Percentiles rank a stretch among this genome's conserved stretches.
phyloP scores from a whole-genome alignment of 2,888 invertebrate genomes.

The Orchesella flavescens region DNA sequence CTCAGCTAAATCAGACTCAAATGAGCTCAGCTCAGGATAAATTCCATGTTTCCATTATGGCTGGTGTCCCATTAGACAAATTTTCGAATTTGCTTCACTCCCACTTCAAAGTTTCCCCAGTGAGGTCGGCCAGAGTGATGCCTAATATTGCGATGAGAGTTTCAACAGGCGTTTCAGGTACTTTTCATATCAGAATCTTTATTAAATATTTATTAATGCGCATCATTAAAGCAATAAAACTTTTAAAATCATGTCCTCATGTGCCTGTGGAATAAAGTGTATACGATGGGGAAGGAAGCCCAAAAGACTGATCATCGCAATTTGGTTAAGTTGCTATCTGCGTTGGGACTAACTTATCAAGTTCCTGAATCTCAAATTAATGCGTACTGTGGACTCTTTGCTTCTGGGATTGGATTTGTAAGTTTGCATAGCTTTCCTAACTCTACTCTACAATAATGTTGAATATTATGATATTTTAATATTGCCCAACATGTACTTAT shows the following conservation, averaged over 20 bases:
- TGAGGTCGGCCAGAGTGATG: conserved; percentile 78
- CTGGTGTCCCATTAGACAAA: conserved; percentile 59
- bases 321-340: conserved; percentile 79
- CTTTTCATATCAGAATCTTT: neutral
- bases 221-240: no score
- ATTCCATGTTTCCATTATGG: conserved; percentile 68
- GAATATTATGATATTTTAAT: no score
- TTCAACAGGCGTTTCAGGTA: conserved; percentile 74
- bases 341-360: conserved; percentile 82
- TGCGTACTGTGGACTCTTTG: conserved; percentile 86
- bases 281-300: conserved; percentile 73
- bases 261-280: neutral
- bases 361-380: conserved; percentile 88
- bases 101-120: neutral
- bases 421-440: conserved; percentile 73
- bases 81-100: neutral
- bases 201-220: no score
- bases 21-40: neutral
- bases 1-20: conserved; percentile 2
- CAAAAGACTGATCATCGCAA: conserved; percentile 77
- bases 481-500: no score
- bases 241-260: no score
- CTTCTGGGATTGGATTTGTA: conserved; percentile 95
- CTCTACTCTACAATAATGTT: neutral
- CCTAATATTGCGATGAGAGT: conserved; percentile 89